These are phyloP conservation scores for Speoplatyrhinus poulsoni DNA, from an alignment of 2,113 vertebrate genomes.

Conservation along the genomic window DNA sequence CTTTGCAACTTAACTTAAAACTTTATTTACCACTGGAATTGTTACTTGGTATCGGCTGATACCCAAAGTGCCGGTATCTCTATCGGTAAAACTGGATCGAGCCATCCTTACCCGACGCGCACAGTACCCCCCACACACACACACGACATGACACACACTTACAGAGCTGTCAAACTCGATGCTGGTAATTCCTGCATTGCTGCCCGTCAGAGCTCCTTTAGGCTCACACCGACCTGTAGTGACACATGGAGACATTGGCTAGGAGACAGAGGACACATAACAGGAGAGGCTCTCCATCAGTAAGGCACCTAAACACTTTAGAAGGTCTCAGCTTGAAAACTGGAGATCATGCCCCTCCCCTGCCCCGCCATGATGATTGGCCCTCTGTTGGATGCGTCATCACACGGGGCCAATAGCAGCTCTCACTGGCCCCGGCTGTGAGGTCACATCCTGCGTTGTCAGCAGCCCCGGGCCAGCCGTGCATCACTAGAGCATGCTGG, in stretches of 20 bases:
- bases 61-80: too few species aligned
- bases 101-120: too few species aligned
- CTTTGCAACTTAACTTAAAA: too few species aligned
- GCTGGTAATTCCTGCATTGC: conserved; percentile 97
- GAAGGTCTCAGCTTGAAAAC: conserved; percentile 93
- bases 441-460: conserved; percentile 64
- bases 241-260: not conserved
- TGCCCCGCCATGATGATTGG: conserved; percentile 34
- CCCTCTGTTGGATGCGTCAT: conserved; percentile 67
- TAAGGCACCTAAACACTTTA: too few species aligned
- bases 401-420: conserved; percentile 3
- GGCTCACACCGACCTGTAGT: conserved; percentile 87
- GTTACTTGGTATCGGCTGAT: too few species aligned
- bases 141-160: conserved; percentile 84
- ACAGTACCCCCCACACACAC: not conserved
- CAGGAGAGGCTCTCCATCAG: not conserved
- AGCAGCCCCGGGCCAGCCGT: conserved; percentile 64
- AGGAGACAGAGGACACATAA: not conserved
- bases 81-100: too few species aligned
- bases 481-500: conserved; percentile 70
- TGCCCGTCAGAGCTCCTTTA: conserved; percentile 91
- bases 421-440: conserved; percentile 3
- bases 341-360: conserved; percentile 81
- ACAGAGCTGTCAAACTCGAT: conserved; percentile 97
- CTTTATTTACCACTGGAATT: too few species aligned